A percentile compares a stretch with the other conserved stretches of the same genome.
These are phyloP conservation scores for Crematogaster levior DNA, from an alignment of 2,888 invertebrate genomes.

Conservation along the genomic window DNA sequence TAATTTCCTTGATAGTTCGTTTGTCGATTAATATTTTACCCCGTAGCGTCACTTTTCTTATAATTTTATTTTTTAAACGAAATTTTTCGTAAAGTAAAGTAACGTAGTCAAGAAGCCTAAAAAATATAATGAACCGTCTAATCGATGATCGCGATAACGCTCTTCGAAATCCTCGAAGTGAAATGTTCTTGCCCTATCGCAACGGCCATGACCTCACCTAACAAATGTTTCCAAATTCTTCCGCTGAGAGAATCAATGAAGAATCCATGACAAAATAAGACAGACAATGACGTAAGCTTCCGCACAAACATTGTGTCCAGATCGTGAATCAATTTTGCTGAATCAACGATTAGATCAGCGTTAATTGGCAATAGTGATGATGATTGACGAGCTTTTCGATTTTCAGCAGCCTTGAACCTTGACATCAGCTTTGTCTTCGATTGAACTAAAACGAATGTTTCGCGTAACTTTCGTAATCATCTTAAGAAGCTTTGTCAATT, in stretches of 20 bases:
- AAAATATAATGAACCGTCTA: conserved; percentile 17
- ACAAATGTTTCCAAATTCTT: conserved; percentile 44
- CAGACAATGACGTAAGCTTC: conserved; percentile 47
- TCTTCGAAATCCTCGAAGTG: conserved; percentile 48
- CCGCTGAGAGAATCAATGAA: neutral
- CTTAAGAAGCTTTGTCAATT: neutral
- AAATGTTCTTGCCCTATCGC: conserved; percentile 51
- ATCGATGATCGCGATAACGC: conserved; percentile 25
- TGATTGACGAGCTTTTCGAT: conserved; percentile 73
- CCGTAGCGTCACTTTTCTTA: neutral
- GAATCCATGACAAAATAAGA: conserved; percentile 40
- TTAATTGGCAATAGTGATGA: conserved; percentile 66
- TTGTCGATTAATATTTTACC: neutral
- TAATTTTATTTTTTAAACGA: neutral
- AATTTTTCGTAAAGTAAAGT: neutral
- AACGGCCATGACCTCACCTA: conserved; percentile 58
- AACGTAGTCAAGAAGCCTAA: neutral
- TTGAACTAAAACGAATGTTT: neutral
- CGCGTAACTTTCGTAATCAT: conserved; percentile 18
- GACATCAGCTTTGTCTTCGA: conserved; percentile 29
- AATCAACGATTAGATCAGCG: conserved; percentile 63
- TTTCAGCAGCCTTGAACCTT: conserved; percentile 69
- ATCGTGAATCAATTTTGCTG: conserved; percentile 56
- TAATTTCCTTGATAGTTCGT: neutral
- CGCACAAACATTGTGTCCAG: conserved; percentile 18